Evolutionary conservation across 2,113 vertebrate genomes (phyloP).

Genomic region (Xiphias gladius): DNA sequence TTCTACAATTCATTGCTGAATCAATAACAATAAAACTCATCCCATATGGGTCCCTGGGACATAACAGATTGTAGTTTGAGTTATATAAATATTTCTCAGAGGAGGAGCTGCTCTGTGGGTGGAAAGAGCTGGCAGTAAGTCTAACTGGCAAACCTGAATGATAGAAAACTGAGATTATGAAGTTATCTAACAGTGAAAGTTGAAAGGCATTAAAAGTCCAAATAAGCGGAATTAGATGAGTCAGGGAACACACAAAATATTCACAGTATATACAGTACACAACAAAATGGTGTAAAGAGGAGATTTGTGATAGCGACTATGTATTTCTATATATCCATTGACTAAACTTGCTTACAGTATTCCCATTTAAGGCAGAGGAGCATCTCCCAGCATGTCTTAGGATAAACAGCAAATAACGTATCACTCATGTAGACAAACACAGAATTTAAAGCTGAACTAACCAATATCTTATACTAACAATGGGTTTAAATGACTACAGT

Average conservation of each 20-base stretch:
- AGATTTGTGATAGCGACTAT: not conserved
- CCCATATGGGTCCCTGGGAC: constrained; percentile 49
- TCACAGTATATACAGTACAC: not conserved
- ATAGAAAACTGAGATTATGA: constrained; percentile 20
- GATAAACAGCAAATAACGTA: no score
- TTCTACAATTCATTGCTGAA: constrained; percentile 37
- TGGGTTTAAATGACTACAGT: no score
- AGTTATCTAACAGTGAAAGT: constrained; percentile 12
- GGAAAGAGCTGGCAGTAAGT: constrained; percentile 36
- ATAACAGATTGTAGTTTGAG: constrained; percentile 63
- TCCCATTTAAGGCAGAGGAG: not conserved
- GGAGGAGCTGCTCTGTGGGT: constrained; percentile 44
- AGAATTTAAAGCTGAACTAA: no score
- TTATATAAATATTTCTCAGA: constrained; percentile 55
- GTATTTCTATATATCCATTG: not conserved
- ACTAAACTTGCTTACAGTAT: not conserved
- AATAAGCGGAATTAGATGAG: constrained; percentile 12
- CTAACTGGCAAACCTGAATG: constrained; percentile 19
- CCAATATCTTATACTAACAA: no score
- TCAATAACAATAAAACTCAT: constrained; percentile 64
- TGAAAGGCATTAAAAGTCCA: constrained; percentile 9
- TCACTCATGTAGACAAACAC: no score
- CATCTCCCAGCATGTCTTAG: no score
- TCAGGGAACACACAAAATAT: not conserved
- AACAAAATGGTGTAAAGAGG: not conserved